Percentiles rank a stretch among this genome's conserved stretches.
Evolutionary conservation across 2,797 vertebrate genomes (phyloP).

Genomic region (Rhinichthys osculus): DNA sequence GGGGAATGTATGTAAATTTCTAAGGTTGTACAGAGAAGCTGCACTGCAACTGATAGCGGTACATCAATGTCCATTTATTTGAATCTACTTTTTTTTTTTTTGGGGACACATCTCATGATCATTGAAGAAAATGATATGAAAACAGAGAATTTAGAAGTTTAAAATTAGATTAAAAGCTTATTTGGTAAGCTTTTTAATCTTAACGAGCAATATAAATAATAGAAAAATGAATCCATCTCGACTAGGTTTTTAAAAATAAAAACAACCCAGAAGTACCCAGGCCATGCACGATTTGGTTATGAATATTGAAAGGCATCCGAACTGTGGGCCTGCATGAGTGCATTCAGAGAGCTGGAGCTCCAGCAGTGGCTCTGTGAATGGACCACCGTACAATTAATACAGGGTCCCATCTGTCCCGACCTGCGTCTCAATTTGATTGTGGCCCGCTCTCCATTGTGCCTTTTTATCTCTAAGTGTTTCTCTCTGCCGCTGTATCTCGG

Average conservation of each 20-base stretch:
- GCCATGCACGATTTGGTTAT: conserved; percentile 46
- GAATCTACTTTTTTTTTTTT: background rate
- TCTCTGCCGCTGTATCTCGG: conserved; percentile 15
- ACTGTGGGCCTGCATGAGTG: conserved; percentile 14
- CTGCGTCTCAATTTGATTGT: conserved; percentile 82
- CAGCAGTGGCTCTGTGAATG: conserved; percentile 72
- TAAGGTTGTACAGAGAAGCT: no score
- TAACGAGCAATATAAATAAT: background rate
- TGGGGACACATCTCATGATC: background rate
- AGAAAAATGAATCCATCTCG: background rate
- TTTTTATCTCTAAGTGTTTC: conserved; percentile 71
- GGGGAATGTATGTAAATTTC: background rate
- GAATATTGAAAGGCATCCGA: conserved; percentile 52
- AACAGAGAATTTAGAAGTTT: background rate
- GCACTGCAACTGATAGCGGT: background rate
- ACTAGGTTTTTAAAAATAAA: background rate
- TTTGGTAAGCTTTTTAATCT: background rate
- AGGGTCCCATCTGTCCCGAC: conserved; percentile 85
- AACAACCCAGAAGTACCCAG: background rate
- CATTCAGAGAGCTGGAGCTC: no score
- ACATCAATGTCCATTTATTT: background rate
- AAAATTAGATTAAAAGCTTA: background rate
- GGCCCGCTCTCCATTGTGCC: conserved; percentile 79
- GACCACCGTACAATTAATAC: conserved; percentile 71
- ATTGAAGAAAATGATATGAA: background rate